Conservation (phyloP, 2,797 vertebrate species). For the Falco columbarius region DNA sequence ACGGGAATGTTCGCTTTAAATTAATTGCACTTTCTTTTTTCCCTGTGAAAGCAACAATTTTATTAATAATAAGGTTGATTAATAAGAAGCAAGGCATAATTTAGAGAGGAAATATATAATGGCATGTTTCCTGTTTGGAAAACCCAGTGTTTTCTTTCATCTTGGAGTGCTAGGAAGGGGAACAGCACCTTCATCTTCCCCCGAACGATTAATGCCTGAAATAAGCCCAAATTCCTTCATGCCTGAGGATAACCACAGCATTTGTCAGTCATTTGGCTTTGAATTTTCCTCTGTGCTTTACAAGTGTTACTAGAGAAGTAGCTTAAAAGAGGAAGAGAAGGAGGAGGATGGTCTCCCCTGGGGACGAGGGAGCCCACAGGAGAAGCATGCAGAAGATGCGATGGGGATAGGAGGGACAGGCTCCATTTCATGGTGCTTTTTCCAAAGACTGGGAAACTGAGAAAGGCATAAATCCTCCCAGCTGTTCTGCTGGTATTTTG, state of each 20-base stretch:
- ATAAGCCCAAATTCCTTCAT: not conserved
- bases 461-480: not conserved
- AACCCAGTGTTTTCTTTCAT: not conserved
- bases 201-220: not conserved
- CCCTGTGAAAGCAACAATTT: not conserved
- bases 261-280: not conserved
- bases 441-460: not conserved
- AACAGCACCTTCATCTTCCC: not conserved
- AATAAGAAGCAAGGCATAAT: not conserved
- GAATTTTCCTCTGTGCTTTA: not conserved
- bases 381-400: rapidly evolving
- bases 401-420: not conserved
- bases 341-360: not conserved
- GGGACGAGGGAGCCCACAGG: not conserved
- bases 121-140: not conserved
- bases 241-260: not conserved
- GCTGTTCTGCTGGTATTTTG: not conserved
- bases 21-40: not conserved
- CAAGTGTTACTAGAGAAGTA: not conserved
- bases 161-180: not conserved
- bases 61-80: not conserved
- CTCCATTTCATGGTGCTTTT: not conserved
- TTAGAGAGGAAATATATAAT: not conserved
- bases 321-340: not conserved
- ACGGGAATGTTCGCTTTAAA: not conserved